Conservation (phyloP, 2,797 vertebrate species). For the Ptychadena robeensis region DNA sequence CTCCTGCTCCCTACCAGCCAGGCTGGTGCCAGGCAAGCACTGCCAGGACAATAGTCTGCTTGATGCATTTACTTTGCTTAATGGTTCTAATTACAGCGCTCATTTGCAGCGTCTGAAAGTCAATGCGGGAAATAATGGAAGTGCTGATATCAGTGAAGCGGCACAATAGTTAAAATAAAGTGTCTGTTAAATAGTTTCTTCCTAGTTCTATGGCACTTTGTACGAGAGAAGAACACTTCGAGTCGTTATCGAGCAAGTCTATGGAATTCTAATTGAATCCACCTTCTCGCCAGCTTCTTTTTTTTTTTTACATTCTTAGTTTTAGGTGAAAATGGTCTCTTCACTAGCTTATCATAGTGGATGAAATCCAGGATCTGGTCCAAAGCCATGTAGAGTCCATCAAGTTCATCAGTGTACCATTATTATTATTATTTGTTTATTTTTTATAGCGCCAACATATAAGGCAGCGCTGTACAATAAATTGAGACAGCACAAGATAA, state of each 20-base stretch:
- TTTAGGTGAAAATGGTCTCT: neutral
- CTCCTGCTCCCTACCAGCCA: neutral
- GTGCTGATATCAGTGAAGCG: conserved; percentile 57
- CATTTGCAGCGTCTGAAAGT: conserved; percentile 46
- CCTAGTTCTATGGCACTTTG: conserved; percentile 34
- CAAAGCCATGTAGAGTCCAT: neutral
- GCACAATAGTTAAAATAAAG: conserved; percentile 42
- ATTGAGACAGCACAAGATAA: too few species aligned
- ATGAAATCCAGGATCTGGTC: neutral
- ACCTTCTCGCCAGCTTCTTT: neutral
- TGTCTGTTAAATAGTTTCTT: conserved; percentile 29
- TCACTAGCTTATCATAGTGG: neutral
- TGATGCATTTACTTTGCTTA: conserved; percentile 32
- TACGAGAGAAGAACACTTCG: neutral
- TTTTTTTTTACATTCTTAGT: neutral
- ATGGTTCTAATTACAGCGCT: conserved; percentile 53
- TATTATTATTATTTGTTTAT: too few species aligned
- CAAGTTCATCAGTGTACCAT: neutral
- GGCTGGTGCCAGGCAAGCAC: conserved; percentile 37
- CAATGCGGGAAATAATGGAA: conserved; percentile 46
- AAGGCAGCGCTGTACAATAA: too few species aligned
- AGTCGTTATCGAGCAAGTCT: neutral
- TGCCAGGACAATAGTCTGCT: conserved; percentile 31
- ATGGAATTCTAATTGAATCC: conserved; percentile 7
- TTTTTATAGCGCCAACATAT: too few species aligned